Evolutionary conservation across 2,113 vertebrate genomes (phyloP).

Genomic region (Sarotherodon lohbergeri): DNA sequence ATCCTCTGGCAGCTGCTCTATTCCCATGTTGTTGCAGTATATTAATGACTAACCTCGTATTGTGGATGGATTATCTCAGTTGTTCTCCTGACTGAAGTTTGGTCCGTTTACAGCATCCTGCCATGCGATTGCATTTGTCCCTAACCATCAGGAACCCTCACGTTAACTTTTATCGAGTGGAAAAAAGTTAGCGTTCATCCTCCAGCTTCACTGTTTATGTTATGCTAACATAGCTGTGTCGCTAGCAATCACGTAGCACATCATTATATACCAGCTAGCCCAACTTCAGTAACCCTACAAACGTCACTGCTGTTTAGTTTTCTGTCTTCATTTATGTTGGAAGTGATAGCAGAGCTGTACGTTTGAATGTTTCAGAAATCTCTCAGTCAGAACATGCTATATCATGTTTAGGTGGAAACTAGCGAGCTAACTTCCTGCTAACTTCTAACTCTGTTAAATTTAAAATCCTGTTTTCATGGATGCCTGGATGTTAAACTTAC

Average conservation of each 20-base stretch:
- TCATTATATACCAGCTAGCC: fast-evolving
- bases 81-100: background rate
- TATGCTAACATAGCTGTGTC: background rate
- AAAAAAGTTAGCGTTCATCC: background rate
- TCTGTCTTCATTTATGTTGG: background rate
- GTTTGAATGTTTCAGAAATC: fast-evolving
- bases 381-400: background rate
- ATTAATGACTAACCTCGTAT: background rate
- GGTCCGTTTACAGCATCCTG: background rate
- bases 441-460: background rate
- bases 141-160: fast-evolving
- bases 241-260: fast-evolving
- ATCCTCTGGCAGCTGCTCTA: too few relatives aligned
- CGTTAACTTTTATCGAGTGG: background rate
- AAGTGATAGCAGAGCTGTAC: background rate
- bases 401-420: fast-evolving
- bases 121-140: fast-evolving
- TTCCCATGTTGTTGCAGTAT: too few relatives aligned
- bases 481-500: background rate
- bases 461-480: background rate
- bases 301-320: fast-evolving
- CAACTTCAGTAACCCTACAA: background rate
- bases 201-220: fast-evolving
- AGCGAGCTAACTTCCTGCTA: background rate
- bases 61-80: background rate